These are phyloP conservation scores for Zoanthus solanderi DNA, from an alignment of 92 coral and sea anemone species.

Conservation along the genomic window DNA sequence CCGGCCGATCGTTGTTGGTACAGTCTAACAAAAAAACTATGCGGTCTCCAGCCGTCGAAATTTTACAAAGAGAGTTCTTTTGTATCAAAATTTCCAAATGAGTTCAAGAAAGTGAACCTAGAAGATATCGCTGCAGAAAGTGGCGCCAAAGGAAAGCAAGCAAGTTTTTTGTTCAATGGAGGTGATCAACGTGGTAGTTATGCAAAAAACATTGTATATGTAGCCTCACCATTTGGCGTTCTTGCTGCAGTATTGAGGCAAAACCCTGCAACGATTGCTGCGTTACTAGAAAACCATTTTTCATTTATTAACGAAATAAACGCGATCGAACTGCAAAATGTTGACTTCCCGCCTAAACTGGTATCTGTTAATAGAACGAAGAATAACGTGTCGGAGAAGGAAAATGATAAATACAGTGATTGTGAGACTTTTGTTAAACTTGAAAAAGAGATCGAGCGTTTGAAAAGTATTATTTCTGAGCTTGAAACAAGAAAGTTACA, in stretches of 20 bases:
- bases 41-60: constrained; percentile 21
- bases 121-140: not conserved
- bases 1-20: constrained; percentile 13
- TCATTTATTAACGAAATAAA: not conserved
- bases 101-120: not conserved
- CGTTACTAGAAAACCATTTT: not conserved
- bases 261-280: not conserved
- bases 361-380: no score
- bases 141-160: constrained; percentile 22
- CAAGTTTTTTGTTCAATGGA: constrained; percentile 6
- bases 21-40: not conserved
- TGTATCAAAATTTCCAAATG: constrained; percentile 8
- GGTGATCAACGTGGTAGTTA: not conserved
- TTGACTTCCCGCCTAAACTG: not conserved
- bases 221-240: constrained; percentile 33
- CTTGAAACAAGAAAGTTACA: no score
- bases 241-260: constrained; percentile 12
- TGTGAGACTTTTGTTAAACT: not conserved
- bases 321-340: not conserved
- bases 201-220: not conserved
- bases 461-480: no score
- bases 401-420: no score
- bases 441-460: not conserved
- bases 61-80: constrained; percentile 20
- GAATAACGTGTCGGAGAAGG: no score